Percentiles rank a stretch among this genome's conserved stretches.
Evolutionary conservation across 2,113 vertebrate species (phyloP).

Genomic region (Diphyllodes magnificus): DNA sequence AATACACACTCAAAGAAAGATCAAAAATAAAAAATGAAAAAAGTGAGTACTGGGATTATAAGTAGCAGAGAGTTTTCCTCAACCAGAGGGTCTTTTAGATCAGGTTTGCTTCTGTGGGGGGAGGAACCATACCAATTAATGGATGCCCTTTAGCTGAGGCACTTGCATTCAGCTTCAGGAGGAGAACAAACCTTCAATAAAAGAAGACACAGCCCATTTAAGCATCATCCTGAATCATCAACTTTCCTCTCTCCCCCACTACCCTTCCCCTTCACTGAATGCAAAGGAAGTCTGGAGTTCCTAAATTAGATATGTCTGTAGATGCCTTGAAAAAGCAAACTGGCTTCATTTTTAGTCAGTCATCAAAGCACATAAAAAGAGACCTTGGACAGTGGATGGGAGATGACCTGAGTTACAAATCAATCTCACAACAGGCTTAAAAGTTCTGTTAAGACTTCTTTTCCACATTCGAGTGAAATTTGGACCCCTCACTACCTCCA

Average conservation of each 20-base stretch:
- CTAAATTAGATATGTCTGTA: background rate
- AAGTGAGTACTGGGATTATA: background rate
- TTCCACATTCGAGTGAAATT: background rate
- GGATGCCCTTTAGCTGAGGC: background rate
- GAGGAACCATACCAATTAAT: background rate
- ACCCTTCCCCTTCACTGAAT: background rate
- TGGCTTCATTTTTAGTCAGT: background rate
- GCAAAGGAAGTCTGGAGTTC: background rate
- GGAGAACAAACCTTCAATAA: background rate
- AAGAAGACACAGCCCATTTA: background rate
- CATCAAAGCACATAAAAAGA: background rate
- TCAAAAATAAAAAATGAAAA: background rate
- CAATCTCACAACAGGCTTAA: background rate
- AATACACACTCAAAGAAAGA: background rate
- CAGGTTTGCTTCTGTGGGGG: background rate
- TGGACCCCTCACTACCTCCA: background rate
- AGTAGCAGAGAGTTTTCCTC: background rate
- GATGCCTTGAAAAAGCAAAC: background rate
- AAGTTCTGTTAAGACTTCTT: background rate
- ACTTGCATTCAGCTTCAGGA: background rate
- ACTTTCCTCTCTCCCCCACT: rapidly evolving
- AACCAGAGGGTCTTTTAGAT: background rate
- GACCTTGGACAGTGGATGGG: background rate
- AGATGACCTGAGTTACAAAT: background rate
- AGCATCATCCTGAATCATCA: background rate